Percentiles rank a stretch among this genome's conserved stretches.
These are phyloP conservation scores for Lordiphosa clarofinis DNA, from an alignment of 1,140 invertebrate genomes.

Conservation along the genomic window DNA sequence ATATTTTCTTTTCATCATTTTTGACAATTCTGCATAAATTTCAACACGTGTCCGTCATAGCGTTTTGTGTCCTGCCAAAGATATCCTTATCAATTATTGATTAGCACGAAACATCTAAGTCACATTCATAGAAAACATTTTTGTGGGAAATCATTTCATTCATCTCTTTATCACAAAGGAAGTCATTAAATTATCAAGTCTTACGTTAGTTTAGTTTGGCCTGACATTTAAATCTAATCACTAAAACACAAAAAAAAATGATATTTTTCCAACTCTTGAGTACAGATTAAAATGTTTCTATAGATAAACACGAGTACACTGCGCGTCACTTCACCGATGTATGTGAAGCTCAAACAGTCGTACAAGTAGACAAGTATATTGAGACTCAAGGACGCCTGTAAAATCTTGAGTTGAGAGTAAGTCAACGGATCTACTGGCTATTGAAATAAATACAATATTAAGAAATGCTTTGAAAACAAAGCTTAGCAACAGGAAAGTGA, in stretches of 20 bases:
- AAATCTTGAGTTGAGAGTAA: too few species aligned
- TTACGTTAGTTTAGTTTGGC: slow-evolving; percentile 9
- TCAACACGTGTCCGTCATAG: slow-evolving; percentile 10
- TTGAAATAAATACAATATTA: too few species aligned
- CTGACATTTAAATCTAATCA: slow-evolving; percentile 58
- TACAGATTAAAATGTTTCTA: slow-evolving; percentile 66
- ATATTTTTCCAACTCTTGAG: slow-evolving; percentile 50
- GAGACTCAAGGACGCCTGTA: slow-evolving; percentile 49
- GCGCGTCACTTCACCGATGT: too few species aligned
- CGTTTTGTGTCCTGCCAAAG: slow-evolving; percentile 25
- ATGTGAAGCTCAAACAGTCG: too few species aligned
- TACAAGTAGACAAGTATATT: slow-evolving; percentile 10
- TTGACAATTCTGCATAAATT: slow-evolving; percentile 13
- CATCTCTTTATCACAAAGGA: slow-evolving; percentile 28
- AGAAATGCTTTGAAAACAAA: too few species aligned
- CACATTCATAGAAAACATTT: neutral
- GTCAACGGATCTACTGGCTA: too few species aligned
- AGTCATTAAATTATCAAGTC: slow-evolving; percentile 61
- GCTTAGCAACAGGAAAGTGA: too few species aligned
- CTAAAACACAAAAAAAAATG: slow-evolving; percentile 17
- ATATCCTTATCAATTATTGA: slow-evolving; percentile 16
- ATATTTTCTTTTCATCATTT: slow-evolving; percentile 20
- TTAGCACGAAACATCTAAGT: too few species aligned
- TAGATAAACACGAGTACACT: slow-evolving; percentile 44
- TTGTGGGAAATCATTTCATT: slow-evolving; percentile 11